phyloP scores from a whole-genome alignment of 1,140 invertebrate species.

The Ostrea denselamellosa region DNA sequence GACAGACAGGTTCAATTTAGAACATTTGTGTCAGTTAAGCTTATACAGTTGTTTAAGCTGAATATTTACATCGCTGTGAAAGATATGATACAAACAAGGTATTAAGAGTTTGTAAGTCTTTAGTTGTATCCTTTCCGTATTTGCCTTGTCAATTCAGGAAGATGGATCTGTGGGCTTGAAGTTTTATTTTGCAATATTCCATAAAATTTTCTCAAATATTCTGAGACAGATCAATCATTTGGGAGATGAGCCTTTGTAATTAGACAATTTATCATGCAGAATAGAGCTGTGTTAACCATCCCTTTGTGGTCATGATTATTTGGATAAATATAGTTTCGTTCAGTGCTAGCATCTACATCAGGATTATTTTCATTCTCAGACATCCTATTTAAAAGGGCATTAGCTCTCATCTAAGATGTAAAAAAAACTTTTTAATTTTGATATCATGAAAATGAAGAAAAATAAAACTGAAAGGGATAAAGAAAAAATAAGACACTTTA shows the following conservation, averaged over 20 bases:
- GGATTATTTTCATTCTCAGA: not conserved
- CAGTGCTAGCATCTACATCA: not conserved
- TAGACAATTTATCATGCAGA: slow-evolving; percentile 4
- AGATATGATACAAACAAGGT: not conserved
- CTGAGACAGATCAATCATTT: slow-evolving; percentile 2
- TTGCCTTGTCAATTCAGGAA: not conserved
- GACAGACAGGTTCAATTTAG: not conserved
- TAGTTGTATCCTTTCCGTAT: not conserved
- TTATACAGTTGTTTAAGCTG: not conserved
- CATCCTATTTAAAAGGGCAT: too few species aligned
- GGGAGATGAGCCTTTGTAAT: not conserved
- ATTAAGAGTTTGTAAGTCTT: not conserved
- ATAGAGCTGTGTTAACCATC: not conserved
- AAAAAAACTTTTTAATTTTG: too few species aligned
- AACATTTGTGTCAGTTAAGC: slow-evolving; percentile 23
- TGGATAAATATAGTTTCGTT: not conserved
- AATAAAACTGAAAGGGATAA: too few species aligned
- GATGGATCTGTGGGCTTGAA: not conserved
- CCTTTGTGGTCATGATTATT: not conserved
- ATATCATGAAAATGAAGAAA: too few species aligned
- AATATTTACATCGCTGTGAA: not conserved
- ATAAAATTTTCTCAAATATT: not conserved
- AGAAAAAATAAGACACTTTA: too few species aligned
- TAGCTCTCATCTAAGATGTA: too few species aligned
- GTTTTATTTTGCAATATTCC: slow-evolving; percentile 3